Base-by-base conservation (phyloP, 2,888 invertebrate genomes). In the Chorisops tibialis region DNA sequence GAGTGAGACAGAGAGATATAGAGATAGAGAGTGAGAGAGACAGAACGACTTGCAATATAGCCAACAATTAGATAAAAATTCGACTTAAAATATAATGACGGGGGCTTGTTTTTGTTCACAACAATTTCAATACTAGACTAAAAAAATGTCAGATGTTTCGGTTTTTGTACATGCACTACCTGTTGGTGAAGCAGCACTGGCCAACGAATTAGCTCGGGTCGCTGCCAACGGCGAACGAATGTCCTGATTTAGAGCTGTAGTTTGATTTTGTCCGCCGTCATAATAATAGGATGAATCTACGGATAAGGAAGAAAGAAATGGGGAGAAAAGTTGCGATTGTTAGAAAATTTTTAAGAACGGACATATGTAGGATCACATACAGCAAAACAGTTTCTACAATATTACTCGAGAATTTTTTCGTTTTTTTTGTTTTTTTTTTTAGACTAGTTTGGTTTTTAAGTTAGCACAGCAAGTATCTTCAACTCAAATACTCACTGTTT, bases 171-270 rank as follows among this genome's bases (percentile, higher is more conserved):
- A 86, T 64, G 86, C 87, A 74, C 86, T 86, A 68, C 87, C 87
- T 66, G 86, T 87, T 41, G 87, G 87, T 43, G 87, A 87, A 47
- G 87, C 85, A 30, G 87, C 87, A 63, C 85, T 85, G 6, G 86
- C 86, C 62, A 87, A 79, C 22, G 86, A 87, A 73, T 86, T 87
- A 24, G 87, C 87, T 67, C 87, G 78, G 39, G 87, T 87, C 21
- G 87, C 87, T 65, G 87, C 87, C 69, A 87, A 75, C 59, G 87
- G 87, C 65, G 86, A 86, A 63, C 87, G 82, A 71, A 86, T 84
- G 67, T 84, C 86, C 69, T 83, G 83, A 70, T 83, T 83, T 47
- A 76, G 69, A 37, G 70, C 68, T 60, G 70, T 68, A 63, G 72
- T 68, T 70, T 73, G 73, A 68, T 73, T 75, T 68, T 76, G 75